Base-by-base conservation (phyloP, 1,140 invertebrate genomes). In the Melanaphis sacchari region DNA sequence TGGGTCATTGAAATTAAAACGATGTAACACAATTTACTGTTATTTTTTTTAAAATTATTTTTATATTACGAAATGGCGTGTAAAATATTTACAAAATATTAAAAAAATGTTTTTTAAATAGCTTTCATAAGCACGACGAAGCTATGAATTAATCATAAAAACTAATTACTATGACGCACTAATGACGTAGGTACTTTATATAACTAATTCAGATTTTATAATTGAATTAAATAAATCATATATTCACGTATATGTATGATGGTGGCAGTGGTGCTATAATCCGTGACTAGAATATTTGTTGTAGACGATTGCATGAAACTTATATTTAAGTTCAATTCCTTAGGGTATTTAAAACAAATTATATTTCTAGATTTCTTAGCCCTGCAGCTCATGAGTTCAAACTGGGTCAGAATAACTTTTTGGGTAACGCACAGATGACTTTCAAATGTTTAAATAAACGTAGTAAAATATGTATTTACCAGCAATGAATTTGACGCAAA, bases 401-500 rank as follows among this genome's bases (percentile, higher is more conserved):
- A n/a, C 59, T 76, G 31, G 59, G 59, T 76, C n/a, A n/a, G 31
- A 76, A 18, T 76, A 5, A n/a, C 15, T 76, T 76, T 21, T 15
- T 76, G 31, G 15, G 4, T n/a, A n/a, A 9, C 26, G 22, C 26
- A 59, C 54, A 8, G 24, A 59, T 31, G 31, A 66, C 31, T 66
- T 66, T 66, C 59, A 24, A 59, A 59, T 1, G 54, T 26, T 31
- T 11, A 3, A n/a, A 66, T 15, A n/a, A n/a, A 66, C 31, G 1
- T 36, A n/a, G 76, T n/a, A 54, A 38, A 54, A 38, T 26, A 41
- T n/a, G 4, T 22, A 7, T 95, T 95, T 95, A 98, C 98, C 98
- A 94, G 98, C 97, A 87, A 99, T 97, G 95, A 99, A 99, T 95
- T 98, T 99, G 85, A 99, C 98, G 88, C 99, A 97, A 94, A 99